phyloP scores from a whole-genome alignment of 2,888 invertebrate genomes.

The Volucella zonaria region DNA sequence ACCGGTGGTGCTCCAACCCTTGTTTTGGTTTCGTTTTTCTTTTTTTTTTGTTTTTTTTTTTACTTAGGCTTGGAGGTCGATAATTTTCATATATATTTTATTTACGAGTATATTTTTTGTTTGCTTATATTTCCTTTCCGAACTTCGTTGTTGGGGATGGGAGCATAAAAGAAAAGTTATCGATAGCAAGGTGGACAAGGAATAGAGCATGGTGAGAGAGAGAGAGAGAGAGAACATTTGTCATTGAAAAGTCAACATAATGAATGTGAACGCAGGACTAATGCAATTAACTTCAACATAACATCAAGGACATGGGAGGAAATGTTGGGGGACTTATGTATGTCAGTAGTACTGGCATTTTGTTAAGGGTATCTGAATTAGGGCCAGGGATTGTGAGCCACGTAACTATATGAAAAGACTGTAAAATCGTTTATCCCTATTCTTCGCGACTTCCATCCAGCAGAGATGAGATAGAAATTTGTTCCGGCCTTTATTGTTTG shows the following conservation, averaged over 20 bases:
- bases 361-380: too few relatives aligned
- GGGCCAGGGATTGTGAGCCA: too few relatives aligned
- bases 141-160: neutral
- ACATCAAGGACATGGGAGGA: neutral
- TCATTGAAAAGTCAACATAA: constrained; percentile 5
- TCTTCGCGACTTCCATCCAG: too few relatives aligned
- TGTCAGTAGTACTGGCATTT: neutral
- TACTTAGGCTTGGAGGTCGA: constrained; percentile 44
- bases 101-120: constrained; percentile 7
- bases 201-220: neutral
- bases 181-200: neutral
- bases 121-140: neutral
- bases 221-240: neutral
- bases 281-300: constrained; percentile 19
- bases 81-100: constrained; percentile 44
- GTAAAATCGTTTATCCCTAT: too few relatives aligned
- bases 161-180: neutral
- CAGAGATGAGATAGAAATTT: too few relatives aligned
- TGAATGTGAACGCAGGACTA: constrained; percentile 32
- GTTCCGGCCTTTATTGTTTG: too few relatives aligned
- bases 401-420: too few relatives aligned
- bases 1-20: too few relatives aligned
- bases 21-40: too few relatives aligned
- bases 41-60: too few relatives aligned
- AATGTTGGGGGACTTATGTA: neutral